These are phyloP conservation scores for Aricia artaxerxes DNA, from an alignment of 2,888 invertebrate species.

Conservation along the genomic window DNA sequence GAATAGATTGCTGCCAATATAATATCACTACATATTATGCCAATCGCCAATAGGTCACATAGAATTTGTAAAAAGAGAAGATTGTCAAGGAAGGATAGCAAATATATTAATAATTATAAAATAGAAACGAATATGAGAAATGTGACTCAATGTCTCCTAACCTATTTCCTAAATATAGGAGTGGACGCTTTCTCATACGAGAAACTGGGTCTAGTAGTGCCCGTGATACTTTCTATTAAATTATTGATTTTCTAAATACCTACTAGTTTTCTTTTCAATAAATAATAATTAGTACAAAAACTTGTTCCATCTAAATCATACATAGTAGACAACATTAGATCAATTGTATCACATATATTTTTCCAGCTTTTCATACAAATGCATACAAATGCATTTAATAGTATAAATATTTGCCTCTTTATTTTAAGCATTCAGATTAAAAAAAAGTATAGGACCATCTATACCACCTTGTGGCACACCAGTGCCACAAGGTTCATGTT, in stretches of 20 bases:
- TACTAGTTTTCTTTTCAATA: background rate
- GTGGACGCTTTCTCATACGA: background rate
- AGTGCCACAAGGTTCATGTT: background rate
- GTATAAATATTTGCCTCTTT: too few species aligned
- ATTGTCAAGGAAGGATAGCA: background rate
- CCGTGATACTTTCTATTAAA: constrained; percentile 6
- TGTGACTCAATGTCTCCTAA: background rate
- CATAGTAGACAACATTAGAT: too few species aligned
- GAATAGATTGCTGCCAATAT: too few species aligned
- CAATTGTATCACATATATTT: too few species aligned
- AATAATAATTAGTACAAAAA: background rate
- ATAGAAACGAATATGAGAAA: background rate
- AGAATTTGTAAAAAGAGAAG: background rate
- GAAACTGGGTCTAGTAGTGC: background rate
- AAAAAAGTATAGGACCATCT: background rate
- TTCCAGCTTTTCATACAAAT: too few species aligned
- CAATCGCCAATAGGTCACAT: background rate
- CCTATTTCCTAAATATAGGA: constrained; percentile 15
- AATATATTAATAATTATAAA: background rate
- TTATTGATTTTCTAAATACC: constrained; percentile 8
- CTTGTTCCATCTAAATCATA: too few species aligned
- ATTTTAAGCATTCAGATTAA: too few species aligned
- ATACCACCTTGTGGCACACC: background rate
- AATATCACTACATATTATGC: too few species aligned
- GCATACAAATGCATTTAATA: too few species aligned